Percentiles rank a stretch among this genome's conserved stretches.
phyloP scores from a whole-genome alignment of 2,797 vertebrate genomes.

The Silurus lanzhouensis region DNA sequence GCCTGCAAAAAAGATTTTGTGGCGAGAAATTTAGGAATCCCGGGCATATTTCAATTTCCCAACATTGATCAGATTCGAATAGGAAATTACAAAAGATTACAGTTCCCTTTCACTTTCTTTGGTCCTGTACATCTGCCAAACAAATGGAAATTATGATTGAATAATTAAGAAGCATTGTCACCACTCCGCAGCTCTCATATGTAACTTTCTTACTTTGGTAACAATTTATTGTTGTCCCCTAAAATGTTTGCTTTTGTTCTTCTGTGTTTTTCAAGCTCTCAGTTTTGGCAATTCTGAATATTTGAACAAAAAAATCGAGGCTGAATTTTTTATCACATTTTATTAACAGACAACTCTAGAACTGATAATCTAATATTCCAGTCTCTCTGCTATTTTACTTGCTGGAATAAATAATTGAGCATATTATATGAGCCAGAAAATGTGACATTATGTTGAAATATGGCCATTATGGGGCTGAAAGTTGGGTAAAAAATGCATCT shows the following conservation, averaged over 20 bases:
- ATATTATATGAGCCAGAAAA: constrained; percentile 37
- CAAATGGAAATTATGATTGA: constrained; percentile 34
- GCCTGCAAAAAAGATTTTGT: not conserved
- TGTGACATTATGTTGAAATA: constrained; percentile 44
- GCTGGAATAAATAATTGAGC: constrained; percentile 45
- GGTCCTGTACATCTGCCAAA: constrained; percentile 22
- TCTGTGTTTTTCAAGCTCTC: not conserved
- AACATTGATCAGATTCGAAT: not conserved
- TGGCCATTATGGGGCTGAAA: constrained; percentile 37
- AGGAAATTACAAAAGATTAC: not conserved
- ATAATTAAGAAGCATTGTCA: constrained; percentile 41
- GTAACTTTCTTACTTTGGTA: constrained; percentile 23
- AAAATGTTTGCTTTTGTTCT: constrained; percentile 17
- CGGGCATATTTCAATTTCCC: constrained; percentile 1
- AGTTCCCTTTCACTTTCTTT: not conserved
- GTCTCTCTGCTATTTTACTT: constrained; percentile 42
- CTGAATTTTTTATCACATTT: constrained; percentile 36
- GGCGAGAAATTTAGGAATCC: not conserved
- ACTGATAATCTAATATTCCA: constrained; percentile 10
- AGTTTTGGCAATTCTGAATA: constrained; percentile 48
- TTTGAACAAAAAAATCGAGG: constrained; percentile 44
- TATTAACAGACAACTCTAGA: constrained; percentile 45
- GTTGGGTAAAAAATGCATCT: constrained; percentile 36
- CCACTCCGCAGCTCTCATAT: constrained; percentile 35
- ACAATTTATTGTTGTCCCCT: constrained; percentile 19